A percentile compares a stretch with the other conserved stretches of the same genome.
Conservation (phyloP, 2,797 vertebrate genomes). For the Mormyrus hasselquistii region DNA sequence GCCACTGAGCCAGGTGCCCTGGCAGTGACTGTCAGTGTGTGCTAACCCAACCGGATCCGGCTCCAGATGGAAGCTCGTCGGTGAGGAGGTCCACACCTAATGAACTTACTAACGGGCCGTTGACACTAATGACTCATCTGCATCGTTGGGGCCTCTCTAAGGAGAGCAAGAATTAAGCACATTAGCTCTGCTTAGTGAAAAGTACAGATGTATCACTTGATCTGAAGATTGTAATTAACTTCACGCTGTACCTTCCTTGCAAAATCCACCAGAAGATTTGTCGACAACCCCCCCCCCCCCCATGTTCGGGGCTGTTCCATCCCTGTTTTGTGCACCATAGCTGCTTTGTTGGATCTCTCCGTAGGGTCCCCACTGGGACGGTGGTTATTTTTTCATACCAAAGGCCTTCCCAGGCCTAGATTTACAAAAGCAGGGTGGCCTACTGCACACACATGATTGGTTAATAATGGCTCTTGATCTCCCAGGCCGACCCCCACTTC, state of each 20-base stretch:
- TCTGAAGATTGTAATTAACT: neutral
- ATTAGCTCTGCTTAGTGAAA: neutral
- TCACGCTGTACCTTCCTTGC: neutral
- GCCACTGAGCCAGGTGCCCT: neutral
- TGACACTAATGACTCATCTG: neutral
- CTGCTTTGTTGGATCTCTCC: neutral
- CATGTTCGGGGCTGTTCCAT: neutral
- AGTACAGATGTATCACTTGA: neutral
- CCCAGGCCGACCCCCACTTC: neutral
- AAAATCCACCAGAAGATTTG: neutral
- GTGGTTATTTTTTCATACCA: neutral
- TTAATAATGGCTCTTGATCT: slow-evolving; percentile 2
- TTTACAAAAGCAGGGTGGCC: slow-evolving; percentile 6
- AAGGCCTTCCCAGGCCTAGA: neutral
- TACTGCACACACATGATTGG: slow-evolving; percentile 15
- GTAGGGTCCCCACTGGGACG: neutral
- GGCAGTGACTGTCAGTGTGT: neutral
- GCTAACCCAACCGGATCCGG: neutral
- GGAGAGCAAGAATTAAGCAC: neutral
- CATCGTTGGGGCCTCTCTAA: neutral
- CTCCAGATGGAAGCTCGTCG: neutral
- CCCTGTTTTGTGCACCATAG: neutral
- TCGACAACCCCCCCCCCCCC: neutral
- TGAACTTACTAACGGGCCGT: neutral
- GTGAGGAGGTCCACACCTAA: neutral